phyloP scores from a whole-genome alignment of 2,113 vertebrate species.

The Rhinolophus ferrumequinum region DNA sequence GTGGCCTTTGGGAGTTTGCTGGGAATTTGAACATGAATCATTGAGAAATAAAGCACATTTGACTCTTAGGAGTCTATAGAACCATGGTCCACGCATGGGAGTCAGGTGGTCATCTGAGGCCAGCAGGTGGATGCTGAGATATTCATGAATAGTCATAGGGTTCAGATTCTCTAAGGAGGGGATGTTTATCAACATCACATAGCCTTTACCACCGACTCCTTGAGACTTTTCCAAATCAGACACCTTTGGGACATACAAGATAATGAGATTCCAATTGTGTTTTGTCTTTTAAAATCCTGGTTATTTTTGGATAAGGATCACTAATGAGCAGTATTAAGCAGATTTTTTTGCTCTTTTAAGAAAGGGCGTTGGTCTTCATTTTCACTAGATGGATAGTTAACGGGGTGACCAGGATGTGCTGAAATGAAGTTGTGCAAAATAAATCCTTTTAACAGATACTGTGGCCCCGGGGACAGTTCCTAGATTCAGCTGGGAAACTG shows the following conservation, averaged over 20 bases:
- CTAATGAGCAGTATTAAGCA: slow-evolving; percentile 58
- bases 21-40: slow-evolving; percentile 1
- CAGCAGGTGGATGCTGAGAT: neutral
- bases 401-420: neutral
- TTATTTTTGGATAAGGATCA: neutral
- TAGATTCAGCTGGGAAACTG: neutral
- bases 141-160: neutral
- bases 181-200: neutral
- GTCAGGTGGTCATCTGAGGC: neutral
- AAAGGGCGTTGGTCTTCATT: neutral
- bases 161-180: neutral
- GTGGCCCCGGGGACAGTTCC: neutral
- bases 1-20: slow-evolving; percentile 7
- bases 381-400: neutral
- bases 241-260: neutral
- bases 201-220: neutral
- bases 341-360: neutral
- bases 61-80: neutral
- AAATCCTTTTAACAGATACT: neutral
- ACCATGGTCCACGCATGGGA: neutral
- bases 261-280: neutral
- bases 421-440: neutral
- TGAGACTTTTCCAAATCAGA: neutral
- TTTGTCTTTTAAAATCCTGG: neutral
- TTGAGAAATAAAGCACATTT: slow-evolving; percentile 20